Conservation (phyloP, 2,113 vertebrate species). For the Triplophysa rosa region DNA sequence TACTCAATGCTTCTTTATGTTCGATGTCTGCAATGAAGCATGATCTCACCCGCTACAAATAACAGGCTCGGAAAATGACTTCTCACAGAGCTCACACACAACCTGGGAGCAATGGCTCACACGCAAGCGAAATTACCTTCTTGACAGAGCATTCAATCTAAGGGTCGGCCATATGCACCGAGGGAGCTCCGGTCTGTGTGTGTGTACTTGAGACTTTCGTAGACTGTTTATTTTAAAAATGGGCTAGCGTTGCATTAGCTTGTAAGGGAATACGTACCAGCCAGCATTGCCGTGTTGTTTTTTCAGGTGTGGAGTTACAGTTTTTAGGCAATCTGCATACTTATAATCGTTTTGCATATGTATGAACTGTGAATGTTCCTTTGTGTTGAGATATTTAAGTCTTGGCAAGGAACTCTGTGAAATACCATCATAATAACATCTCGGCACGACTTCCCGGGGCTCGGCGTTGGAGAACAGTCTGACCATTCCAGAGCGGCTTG, state of each 20-base stretch:
- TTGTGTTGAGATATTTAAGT: conserved; percentile 38
- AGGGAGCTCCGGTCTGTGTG: conserved; percentile 14
- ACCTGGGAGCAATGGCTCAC: conserved; percentile 55
- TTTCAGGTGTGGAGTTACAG: conserved; percentile 7
- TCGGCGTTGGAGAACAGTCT: conserved; percentile 42
- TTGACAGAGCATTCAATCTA: conserved; percentile 51
- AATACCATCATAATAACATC: conserved; percentile 57
- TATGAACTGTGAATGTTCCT: conserved; percentile 31
- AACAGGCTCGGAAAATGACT: conserved; percentile 61
- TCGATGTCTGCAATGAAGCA: conserved; percentile 67
- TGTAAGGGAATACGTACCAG: conserved; percentile 4
- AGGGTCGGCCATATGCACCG: conserved; percentile 46
- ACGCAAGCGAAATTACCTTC: conserved; percentile 54
- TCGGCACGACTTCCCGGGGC: conserved; percentile 43
- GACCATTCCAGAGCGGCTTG: conserved; percentile 41
- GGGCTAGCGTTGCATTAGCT: conserved; percentile 33
- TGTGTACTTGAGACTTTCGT: conserved; percentile 36
- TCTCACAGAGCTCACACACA: conserved; percentile 41
- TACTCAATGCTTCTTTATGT: conserved; percentile 78
- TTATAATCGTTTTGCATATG: conserved; percentile 1
- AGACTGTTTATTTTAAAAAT: conserved; percentile 47
- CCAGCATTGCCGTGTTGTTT: conserved; percentile 3
- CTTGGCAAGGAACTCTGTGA: conserved; percentile 50
- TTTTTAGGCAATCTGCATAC: conserved; percentile 18
- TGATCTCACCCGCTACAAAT: conserved; percentile 76